Evolutionary conservation across 2,797 vertebrate species (phyloP), one percentile per base, ranked within the genome.

Genomic region (Buceros bicornis): DNA sequence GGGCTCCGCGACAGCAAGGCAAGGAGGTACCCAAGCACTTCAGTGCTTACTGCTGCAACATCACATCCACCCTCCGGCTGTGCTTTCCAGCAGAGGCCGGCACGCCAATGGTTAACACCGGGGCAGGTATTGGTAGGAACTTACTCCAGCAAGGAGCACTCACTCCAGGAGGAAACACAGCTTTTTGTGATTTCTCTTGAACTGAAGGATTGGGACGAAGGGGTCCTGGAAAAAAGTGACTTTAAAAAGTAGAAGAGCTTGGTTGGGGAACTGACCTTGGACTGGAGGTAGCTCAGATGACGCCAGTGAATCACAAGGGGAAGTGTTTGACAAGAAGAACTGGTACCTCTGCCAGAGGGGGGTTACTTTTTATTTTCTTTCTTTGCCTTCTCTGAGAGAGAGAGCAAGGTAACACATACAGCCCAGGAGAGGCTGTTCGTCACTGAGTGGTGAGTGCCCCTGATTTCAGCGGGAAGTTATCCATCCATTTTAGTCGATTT

Each of bases 401-500:
- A 62, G 51, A 51, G 40, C 28, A 50, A 61, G 24, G 62, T 69
- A 50, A 81, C 50, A 80, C 77, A 74, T 13, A 3, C 22, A 90
- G 58, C 73, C 47, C 58, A 29, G 14, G 29, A 22, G 61, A 93
- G 45, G 69, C 57, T 82, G 61, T 53, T 89, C 56, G 66, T 67
- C 83, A 90, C n/a, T 65, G 82, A 81, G 57, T 10, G 16, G 71
- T 61, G 47, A 66, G 40, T 73, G 69, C n/a, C 81, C 86, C 89
- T 92, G 87, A 47, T 64, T 80, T 81, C 85, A 66, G 71, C 1
- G 2, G 85, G 77, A 87, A 92, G 70, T 72, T 66, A 91, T 82
- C 88, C 81, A 61, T 93, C 51, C 28, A 69, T 87, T 91, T 95
- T 58, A 76, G 60, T 85, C 70, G 53, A 31, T 47, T 89, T 87